Evolutionary conservation across 53 echinoderm and acorn worm species (phyloP).

Genomic region (Zoroaster sp.): DNA sequence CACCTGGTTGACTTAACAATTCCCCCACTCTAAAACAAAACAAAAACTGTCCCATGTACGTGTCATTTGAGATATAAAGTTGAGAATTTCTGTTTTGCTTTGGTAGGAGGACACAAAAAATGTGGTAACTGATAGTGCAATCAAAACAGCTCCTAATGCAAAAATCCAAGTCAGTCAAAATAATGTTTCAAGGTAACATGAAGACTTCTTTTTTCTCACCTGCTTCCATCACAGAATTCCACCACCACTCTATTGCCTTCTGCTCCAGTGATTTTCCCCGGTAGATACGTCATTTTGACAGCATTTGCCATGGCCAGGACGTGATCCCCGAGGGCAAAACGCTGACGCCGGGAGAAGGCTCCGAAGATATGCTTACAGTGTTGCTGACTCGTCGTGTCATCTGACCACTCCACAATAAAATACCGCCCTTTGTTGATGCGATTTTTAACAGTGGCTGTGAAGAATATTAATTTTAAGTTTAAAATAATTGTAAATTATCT

Average conservation of each 20-base stretch:
- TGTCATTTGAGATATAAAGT: too few species aligned
- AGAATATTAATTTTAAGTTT: not conserved
- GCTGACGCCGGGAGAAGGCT: constrained; percentile 84
- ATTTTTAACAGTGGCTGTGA: constrained; percentile 73
- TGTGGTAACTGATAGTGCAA: too few species aligned
- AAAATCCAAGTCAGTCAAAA: too few species aligned
- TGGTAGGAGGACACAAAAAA: too few species aligned
- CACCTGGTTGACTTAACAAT: too few species aligned
- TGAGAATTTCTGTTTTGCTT: too few species aligned
- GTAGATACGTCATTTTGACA: constrained; percentile 75
- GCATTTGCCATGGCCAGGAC: constrained; percentile 78
- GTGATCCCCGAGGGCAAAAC: constrained; percentile 86
- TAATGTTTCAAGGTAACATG: too few species aligned
- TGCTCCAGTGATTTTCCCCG: constrained; percentile 74
- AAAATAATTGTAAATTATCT: not conserved
- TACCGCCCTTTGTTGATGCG: constrained; percentile 66
- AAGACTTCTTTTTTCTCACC: constrained; percentile 72
- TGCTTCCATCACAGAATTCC: constrained; percentile 87
- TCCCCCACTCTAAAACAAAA: too few species aligned
- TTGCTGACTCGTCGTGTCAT: constrained; percentile 64
- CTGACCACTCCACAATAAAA: constrained; percentile 89
- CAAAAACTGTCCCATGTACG: too few species aligned
- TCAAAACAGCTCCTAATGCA: too few species aligned
- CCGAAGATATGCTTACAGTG: constrained; percentile 90
- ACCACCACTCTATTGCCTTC: constrained; percentile 72